Conservation (phyloP, 1,140 invertebrate species). For the Hesperophylax magnus region DNA sequence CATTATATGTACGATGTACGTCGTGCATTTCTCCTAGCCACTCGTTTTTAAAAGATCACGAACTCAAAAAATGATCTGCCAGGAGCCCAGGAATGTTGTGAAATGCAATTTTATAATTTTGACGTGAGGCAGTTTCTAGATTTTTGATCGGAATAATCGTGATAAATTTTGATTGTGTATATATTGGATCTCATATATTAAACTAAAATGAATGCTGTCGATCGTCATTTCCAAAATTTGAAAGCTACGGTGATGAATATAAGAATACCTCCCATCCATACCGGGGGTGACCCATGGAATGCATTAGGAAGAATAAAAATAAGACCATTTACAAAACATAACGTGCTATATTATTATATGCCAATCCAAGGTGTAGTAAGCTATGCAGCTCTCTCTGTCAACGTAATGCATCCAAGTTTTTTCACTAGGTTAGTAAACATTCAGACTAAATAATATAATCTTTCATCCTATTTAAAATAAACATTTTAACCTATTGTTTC, state of each 20-base stretch:
- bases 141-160: neutral
- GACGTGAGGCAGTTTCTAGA: neutral
- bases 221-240: constrained; percentile 42
- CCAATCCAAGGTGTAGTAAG: constrained; percentile 67
- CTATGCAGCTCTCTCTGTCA: constrained; percentile 69
- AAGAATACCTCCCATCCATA: constrained; percentile 24
- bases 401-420: constrained; percentile 68
- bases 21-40: too few relatives aligned
- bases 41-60: neutral
- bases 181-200: constrained; percentile 21
- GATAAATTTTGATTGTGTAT: constrained; percentile 35
- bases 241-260: constrained; percentile 40
- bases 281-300: constrained; percentile 40
- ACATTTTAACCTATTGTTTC: neutral
- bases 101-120: constrained; percentile 35
- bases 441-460: too few relatives aligned
- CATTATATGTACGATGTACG: too few relatives aligned
- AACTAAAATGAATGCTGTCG: constrained; percentile 33
- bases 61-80: constrained; percentile 25
- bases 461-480: too few relatives aligned
- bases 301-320: constrained; percentile 61
- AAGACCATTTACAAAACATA: constrained; percentile 66
- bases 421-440: constrained; percentile 64
- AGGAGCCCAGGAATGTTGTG: constrained; percentile 39
- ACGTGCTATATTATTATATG: constrained; percentile 69